Base-by-base conservation (phyloP, 2,113 vertebrate genomes). In the Lagopus muta region DNA sequence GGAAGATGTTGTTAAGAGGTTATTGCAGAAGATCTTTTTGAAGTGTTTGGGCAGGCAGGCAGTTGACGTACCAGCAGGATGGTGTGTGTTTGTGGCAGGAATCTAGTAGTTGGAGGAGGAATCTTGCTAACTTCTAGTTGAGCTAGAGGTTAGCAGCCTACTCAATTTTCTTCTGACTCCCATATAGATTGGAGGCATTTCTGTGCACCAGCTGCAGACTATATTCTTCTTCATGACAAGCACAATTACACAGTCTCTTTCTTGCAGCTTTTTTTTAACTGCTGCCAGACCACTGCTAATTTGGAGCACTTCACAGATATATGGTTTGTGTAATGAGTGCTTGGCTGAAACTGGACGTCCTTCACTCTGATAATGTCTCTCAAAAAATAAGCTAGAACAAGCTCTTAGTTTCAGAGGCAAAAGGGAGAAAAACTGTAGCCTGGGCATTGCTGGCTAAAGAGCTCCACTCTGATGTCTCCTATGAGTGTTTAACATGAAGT, bases 271-370 rank as follows among this genome's bases (percentile, higher is more conserved):
- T 67, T 43, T 67, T 43, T 16, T 30, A 73, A 73, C 79, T 77
- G 36, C 86, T 93, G 92, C 84, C 92, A 95, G 91, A 80, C 67
- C 81, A 87, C 52, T 86, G 82, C 55, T 88, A 57, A 66, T 86
- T 71, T 66, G 74, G 73, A 71, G 2, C 65, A n/a, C 30, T 75
- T 42, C 5, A 2, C 38, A 57, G 71, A 20, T n/a, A 8, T 11
- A 34, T 61, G 11, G 28, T 9, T 45, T 61, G 57, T 11, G 18
- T 45, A 15, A 54, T 38, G 58, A 90, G 27, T 60, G 8, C 36
- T 86, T 50, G 88, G 91, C 82, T 83, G 45, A 67, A 82, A 17
- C 34, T 67, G 83, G 48, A 34, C 50, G 48, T 67, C 36, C 60
- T 65, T 93, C 67, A 24, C 54, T 77, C 47, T 79, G 76, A 13